phyloP scores from a whole-genome alignment of 2,888 invertebrate species.

The Argyresthia albistria region DNA sequence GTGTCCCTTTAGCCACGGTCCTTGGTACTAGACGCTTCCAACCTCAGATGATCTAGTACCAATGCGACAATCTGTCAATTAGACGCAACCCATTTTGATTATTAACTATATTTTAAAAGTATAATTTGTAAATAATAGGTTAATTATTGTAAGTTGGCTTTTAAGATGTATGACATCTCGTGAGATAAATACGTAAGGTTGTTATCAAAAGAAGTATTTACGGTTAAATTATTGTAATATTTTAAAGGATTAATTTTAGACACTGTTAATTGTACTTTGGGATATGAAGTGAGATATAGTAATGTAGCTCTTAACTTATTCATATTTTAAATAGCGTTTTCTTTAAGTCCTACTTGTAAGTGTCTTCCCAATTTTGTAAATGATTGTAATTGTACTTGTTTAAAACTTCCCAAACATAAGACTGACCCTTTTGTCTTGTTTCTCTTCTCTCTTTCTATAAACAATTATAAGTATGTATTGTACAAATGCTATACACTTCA shows the following conservation, averaged over 20 bases:
- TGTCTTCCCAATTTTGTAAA: slow-evolving; percentile 70
- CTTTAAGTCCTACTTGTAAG: slow-evolving; percentile 49
- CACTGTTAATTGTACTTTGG: slow-evolving; percentile 48
- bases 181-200: slow-evolving; percentile 61
- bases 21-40: slow-evolving; percentile 59
- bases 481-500: slow-evolving; percentile 49
- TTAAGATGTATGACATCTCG: slow-evolving; percentile 60
- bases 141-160: background rate
- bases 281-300: slow-evolving; percentile 27
- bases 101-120: background rate
- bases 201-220: slow-evolving; percentile 53
- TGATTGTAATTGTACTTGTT: slow-evolving; percentile 37
- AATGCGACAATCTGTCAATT: slow-evolving; percentile 42
- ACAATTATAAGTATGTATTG: slow-evolving; percentile 14
- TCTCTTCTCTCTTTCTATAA: slow-evolving; percentile 47
- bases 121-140: slow-evolving; percentile 5
- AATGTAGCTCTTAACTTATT: background rate
- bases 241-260: slow-evolving; percentile 41
- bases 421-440: slow-evolving; percentile 70
- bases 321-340: slow-evolving; percentile 1
- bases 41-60: slow-evolving; percentile 67
- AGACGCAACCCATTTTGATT: slow-evolving; percentile 51
- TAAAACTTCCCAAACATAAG: slow-evolving; percentile 71
- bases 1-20: slow-evolving; percentile 66
- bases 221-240: slow-evolving; percentile 27